Percentiles rank a stretch among this genome's conserved stretches.
These are phyloP conservation scores for Chionodraco myersi DNA, from an alignment of 2,113 vertebrate species.

Conservation along the genomic window DNA sequence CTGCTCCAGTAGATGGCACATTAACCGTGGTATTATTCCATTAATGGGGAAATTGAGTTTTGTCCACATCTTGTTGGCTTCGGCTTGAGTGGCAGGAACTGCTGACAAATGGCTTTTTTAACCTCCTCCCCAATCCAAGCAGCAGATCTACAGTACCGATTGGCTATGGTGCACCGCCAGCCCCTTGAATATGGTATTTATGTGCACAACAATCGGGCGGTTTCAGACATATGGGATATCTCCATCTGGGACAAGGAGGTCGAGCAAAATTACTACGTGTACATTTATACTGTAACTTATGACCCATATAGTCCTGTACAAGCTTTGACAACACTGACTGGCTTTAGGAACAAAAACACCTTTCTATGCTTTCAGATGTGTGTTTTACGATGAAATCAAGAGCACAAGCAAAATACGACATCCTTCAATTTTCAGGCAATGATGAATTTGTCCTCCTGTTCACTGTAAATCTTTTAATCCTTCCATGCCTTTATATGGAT, in stretches of 20 bases:
- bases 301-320: conserved; percentile 5
- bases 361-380: background rate
- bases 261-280: conserved; percentile 17
- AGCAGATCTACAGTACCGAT: conserved; percentile 30
- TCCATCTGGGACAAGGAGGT: conserved; percentile 38
- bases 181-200: conserved; percentile 16
- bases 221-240: conserved; percentile 23
- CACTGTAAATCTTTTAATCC: background rate
- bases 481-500: background rate
- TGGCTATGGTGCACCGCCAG: background rate
- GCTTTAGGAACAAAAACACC: conserved; percentile 6
- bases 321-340: background rate
- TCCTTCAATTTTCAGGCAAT: background rate
- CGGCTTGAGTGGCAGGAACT: conserved; percentile 61
- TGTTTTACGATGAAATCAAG: background rate
- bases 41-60: conserved; percentile 79
- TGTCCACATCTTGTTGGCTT: conserved; percentile 71
- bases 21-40: conserved; percentile 79
- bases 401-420: background rate
- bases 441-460: background rate
- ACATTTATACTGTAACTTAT: conserved; percentile 31
- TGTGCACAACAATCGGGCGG: background rate
- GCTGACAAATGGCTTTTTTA: conserved; percentile 74
- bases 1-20: conserved; percentile 68
- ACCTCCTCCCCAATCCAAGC: conserved; percentile 23